Evolutionary conservation across 37 sponge, comb jelly and placozoan genomes (phyloP).

Genomic region (Diacarnus erythraeanus): DNA sequence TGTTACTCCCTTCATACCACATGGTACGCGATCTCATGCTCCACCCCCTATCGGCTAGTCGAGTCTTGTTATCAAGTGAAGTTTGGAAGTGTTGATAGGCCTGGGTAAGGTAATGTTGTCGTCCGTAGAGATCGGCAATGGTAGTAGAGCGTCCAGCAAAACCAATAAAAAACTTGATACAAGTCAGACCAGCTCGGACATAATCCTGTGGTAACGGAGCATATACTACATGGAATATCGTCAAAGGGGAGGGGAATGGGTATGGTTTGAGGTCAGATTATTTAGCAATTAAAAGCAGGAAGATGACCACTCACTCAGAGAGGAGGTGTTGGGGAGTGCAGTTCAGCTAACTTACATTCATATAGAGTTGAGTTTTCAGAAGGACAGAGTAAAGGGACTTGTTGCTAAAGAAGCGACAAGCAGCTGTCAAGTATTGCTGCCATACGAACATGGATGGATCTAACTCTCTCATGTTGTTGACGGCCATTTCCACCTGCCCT

Average conservation of each 20-base stretch:
- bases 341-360: conserved; percentile 66
- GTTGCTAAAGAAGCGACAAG: conserved; percentile 64
- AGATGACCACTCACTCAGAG: no score
- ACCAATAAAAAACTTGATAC: conserved; percentile 90
- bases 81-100: conserved; percentile 70
- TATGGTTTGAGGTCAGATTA: no score
- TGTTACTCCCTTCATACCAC: neutral
- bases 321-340: no score
- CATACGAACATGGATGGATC: conserved; percentile 65
- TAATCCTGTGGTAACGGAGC: conserved; percentile 70
- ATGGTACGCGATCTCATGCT: neutral
- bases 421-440: conserved; percentile 73
- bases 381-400: conserved; percentile 59
- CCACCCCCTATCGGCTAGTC: neutral
- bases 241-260: no score
- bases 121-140: conserved; percentile 52
- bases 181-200: conserved; percentile 80
- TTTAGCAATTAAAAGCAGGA: no score
- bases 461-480: conserved; percentile 43
- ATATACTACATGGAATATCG: no score
- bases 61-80: neutral
- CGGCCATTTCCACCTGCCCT: conserved; percentile 48
- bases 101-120: conserved; percentile 49
- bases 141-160: conserved; percentile 51
- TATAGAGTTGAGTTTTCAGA: conserved; percentile 78